Percentiles rank a stretch among this genome's conserved stretches.
These are phyloP conservation scores for Gonocerus acuteangulatus DNA, from an alignment of 2,888 invertebrate species.

Conservation along the genomic window DNA sequence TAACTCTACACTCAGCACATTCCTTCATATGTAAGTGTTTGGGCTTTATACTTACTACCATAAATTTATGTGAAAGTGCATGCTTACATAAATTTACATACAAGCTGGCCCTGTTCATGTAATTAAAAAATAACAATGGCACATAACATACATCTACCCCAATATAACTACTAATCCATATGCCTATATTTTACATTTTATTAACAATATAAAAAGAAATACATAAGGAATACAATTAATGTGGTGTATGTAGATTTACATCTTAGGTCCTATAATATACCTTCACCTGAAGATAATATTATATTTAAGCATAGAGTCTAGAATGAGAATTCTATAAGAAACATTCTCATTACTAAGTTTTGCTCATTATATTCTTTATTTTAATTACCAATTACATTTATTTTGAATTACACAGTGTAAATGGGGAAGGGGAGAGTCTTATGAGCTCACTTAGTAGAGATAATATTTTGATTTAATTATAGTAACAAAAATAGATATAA, in stretches of 20 bases:
- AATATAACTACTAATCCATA: slow-evolving; percentile 24
- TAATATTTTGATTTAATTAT: slow-evolving; percentile 1
- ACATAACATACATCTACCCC: slow-evolving; percentile 22
- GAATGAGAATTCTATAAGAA: slow-evolving; percentile 8
- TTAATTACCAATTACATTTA: background rate
- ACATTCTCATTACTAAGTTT: background rate
- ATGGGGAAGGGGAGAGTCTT: background rate
- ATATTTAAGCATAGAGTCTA: slow-evolving; percentile 17
- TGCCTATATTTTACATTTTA: slow-evolving; percentile 26
- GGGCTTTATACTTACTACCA: no score
- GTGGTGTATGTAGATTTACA: slow-evolving; percentile 20
- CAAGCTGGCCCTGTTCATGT: slow-evolving; percentile 15
- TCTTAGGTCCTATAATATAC: slow-evolving; percentile 23
- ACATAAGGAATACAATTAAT: slow-evolving; percentile 23
- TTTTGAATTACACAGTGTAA: background rate
- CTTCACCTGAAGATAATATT: slow-evolving; percentile 26
- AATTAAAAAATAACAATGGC: slow-evolving; percentile 24
- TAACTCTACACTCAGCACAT: no score
- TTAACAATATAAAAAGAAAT: slow-evolving; percentile 24
- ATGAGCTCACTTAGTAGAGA: slow-evolving; percentile 6
- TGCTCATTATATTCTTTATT: background rate
- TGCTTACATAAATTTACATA: background rate
- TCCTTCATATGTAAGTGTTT: no score
- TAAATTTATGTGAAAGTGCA: background rate
- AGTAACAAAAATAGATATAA: slow-evolving; percentile 15